Evolutionary conservation across 2,888 invertebrate species (phyloP), one percentile per base, ranked within the genome.

Genomic region (Proisotoma minuta): DNA sequence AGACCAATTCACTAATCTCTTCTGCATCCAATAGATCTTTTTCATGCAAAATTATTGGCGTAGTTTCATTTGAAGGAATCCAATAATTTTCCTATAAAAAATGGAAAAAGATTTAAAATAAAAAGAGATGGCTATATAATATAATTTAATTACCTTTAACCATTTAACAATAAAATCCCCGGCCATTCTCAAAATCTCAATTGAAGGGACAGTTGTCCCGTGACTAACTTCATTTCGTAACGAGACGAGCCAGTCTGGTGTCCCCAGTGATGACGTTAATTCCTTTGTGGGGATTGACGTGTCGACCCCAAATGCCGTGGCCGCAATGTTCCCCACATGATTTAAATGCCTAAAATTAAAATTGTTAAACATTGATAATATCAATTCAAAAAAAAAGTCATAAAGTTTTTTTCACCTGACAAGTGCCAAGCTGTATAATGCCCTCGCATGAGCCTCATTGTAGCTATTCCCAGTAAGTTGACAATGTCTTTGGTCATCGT

Each of bases 161-260:
- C 89, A 91, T 2, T 83, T 76, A 48, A 88, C 78, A 59, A 86
- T 82, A 73, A 84, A 82, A 26, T 80, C 75, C 23, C 84, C 79
- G 2, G 87, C 89, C 69, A 83, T 80, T 75, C 84, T 80, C 3
- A 91, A 78, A 54, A 85, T 77, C 48, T 79, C 79, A 27, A 87
- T 76, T 0, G 85, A 82, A 18, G 90, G 89, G 28, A 88, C 77
- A 65, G 81, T 81, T 68, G 84, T 82, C 58, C 83, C 83, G 76
- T 92, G 91, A 27, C 90, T 87, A 40, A 87, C 84, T 68, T 88
- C 85, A 76, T 92, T 90, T 57, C 91, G 81, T 57, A 91, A 77
- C 69, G 86, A 84, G 4, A 91, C 85, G 60, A 92, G 82, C 89
- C 90, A 91, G 64, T 85, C 84, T 0, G 91, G 91, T 43, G 91